Percentiles rank a stretch among this genome's conserved stretches.
phyloP scores from a whole-genome alignment of 2,113 vertebrate species.

The Saguinus imperator region DNA sequence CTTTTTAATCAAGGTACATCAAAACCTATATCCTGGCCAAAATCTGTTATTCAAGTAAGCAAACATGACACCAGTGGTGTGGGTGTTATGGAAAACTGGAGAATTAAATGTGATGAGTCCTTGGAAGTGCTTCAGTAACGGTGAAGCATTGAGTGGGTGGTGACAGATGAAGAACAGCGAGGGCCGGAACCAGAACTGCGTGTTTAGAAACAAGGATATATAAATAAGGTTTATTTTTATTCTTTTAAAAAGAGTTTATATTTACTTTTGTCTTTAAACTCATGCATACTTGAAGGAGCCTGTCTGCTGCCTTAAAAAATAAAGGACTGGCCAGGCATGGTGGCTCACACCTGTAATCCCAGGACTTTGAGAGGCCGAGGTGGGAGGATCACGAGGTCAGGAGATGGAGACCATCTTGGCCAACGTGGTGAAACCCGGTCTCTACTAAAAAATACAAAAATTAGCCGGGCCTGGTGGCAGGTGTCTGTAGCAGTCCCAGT shows the following conservation, averaged over 20 bases:
- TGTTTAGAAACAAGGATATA: neutral
- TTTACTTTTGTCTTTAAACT: neutral
- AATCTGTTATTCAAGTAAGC: conserved; percentile 89
- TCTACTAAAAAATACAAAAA: no score
- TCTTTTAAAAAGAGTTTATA: neutral
- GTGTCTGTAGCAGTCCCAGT: no score
- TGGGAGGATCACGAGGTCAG: no score
- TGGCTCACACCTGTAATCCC: no score
- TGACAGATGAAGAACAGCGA: neutral
- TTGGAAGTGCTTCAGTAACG: neutral
- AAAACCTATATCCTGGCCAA: conserved; percentile 88
- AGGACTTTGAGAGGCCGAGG: no score
- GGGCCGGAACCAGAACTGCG: neutral
- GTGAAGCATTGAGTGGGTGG: neutral
- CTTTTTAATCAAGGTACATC: conserved; percentile 89
- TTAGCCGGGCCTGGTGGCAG: no score
- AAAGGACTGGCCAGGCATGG: neutral
- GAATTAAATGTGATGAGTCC: accelerated
- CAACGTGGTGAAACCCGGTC: no score
- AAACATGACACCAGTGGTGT: conserved; percentile 79
- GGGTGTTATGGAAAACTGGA: neutral
- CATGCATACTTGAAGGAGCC: neutral
- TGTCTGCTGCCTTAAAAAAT: neutral
- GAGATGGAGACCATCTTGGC: no score
- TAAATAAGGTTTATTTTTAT: neutral